Evolutionary conservation across 2,888 invertebrate species (phyloP).

Genomic region (Cetonia aurata): DNA sequence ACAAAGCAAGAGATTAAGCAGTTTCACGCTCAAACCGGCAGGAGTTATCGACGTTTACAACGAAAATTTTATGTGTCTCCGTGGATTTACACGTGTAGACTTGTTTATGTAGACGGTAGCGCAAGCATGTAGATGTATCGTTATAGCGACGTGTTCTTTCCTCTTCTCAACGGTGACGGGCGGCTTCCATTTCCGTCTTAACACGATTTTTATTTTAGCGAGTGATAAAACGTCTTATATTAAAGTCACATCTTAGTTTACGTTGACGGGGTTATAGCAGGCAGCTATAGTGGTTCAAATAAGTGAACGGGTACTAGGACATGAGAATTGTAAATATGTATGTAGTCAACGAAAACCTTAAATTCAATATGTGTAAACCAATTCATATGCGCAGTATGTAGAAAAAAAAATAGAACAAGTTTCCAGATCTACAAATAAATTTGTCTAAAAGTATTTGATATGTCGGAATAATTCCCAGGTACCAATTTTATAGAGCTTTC

Average conservation of each 20-base stretch:
- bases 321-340: too few species aligned
- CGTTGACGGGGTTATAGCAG: conserved; percentile 8
- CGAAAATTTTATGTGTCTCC: conserved; percentile 48
- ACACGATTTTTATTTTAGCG: conserved; percentile 46
- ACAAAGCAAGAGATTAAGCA: conserved; percentile 48
- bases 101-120: conserved; percentile 36
- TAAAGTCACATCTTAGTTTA: conserved; percentile 41
- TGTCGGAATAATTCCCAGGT: too few species aligned
- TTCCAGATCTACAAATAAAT: too few species aligned
- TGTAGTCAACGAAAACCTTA: too few species aligned
- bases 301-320: background rate
- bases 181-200: conserved; percentile 33
- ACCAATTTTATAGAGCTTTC: too few species aligned
- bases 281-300: background rate
- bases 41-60: conserved; percentile 48
- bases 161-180: conserved; percentile 12
- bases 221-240: conserved; percentile 46
- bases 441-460: too few species aligned
- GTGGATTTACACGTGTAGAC: conserved; percentile 43
- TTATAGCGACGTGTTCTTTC: conserved; percentile 36
- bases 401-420: too few species aligned
- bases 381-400: too few species aligned
- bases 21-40: conserved; percentile 46
- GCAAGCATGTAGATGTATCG: conserved; percentile 18
- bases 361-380: too few species aligned